Evolutionary conservation across 2,888 invertebrate genomes (phyloP), one percentile per base, ranked within the genome.

Genomic region (Hymenopus coronatus): DNA sequence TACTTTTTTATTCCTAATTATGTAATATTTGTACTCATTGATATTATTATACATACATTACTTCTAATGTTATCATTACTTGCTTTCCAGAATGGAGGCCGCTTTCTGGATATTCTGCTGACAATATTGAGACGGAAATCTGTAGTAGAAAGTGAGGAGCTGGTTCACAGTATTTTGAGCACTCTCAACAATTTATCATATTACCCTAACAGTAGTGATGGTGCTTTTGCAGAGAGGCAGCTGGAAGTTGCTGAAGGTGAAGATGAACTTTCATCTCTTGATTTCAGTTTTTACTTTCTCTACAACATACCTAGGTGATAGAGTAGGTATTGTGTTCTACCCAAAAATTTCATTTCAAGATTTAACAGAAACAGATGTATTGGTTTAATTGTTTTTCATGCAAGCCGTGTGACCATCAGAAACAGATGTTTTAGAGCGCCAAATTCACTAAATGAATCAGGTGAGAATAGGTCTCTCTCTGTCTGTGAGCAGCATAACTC

Each of bases 161-260:
- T 98, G 84, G 95, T 97, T 3, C 94, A 97, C 90, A 97, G 97
- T 8, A 95, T 96, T 25, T 93, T 98, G 85, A 97, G 97, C 14
- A 97, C 98, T 0, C 94, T 98, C 90, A 98, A 98, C 93, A 98
- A 98, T 93, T 94, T 98, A 88, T 97, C 97, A 3, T 98, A 96
- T 93, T 97, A 97, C 92, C 94, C 95, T 88, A 94, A 93, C 14
- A 93, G 93, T 40, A 93, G 94, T 89, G 91, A 92, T 85, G 93
- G 94, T 90, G 93, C 94, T 84, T 94, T 94, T 91, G 94, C 94
- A 88, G 91, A 93, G 14, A 93, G 94, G 90, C 94, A 94, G 91
- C 92, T 94, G 81, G 93, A 94, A 90, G 93, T 94, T 90, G 93
- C 94, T 88, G 94, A 94, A 93, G 89, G 89, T 90, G 54, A 70